Evolutionary conservation across 2,797 vertebrate genomes (phyloP).

Genomic region (Acomys russatus): DNA sequence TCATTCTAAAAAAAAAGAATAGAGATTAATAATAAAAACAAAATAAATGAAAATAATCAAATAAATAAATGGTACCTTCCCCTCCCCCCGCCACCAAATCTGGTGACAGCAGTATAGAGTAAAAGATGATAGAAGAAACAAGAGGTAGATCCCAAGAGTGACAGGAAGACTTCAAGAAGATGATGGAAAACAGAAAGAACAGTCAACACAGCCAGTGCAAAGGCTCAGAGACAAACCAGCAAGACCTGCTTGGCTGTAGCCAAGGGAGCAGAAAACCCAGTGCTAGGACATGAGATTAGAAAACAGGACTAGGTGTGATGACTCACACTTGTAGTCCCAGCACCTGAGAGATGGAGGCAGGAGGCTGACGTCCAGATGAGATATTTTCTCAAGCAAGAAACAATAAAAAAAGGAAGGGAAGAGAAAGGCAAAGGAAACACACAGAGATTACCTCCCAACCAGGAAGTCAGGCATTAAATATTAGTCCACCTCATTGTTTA

Average conservation of each 20-base stretch:
- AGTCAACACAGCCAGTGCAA: neutral
- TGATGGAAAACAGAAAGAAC: neutral
- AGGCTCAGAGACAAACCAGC: neutral
- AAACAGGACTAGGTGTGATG: neutral
- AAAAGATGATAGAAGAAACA: neutral
- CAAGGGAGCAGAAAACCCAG: neutral
- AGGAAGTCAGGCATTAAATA: neutral
- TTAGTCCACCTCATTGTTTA: neutral
- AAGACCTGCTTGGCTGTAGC: neutral
- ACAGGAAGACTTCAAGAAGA: neutral
- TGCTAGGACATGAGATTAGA: neutral
- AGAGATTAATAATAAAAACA: neutral
- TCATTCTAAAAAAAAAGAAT: constrained; percentile 13
- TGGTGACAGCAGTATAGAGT: neutral
- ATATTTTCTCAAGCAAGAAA: neutral
- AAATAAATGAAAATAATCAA: neutral
- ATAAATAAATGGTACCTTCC: too few species aligned
- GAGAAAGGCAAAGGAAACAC: neutral
- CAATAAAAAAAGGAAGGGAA: neutral
- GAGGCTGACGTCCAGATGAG: neutral
- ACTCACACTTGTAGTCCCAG: neutral
- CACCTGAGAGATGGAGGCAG: neutral
- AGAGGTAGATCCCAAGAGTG: neutral
- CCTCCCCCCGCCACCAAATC: neutral
- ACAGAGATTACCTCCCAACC: neutral